Base-by-base conservation (phyloP, 2,113 vertebrate species). In the Pitta sordida region DNA sequence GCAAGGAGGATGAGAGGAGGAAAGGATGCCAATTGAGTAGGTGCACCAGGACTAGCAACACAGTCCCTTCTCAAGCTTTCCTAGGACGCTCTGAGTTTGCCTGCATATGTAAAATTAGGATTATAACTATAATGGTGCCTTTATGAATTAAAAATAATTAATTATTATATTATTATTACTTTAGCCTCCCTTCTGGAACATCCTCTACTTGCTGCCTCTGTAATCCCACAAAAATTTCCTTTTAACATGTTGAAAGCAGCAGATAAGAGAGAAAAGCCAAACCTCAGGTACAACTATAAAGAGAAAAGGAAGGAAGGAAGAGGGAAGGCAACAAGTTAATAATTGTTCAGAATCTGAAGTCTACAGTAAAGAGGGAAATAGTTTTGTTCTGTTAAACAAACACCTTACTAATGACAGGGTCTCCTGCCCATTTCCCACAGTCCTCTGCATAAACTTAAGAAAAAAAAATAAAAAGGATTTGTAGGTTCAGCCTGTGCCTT, bases 291-390 rank as follows among this genome's bases (percentile, higher is more conserved):
- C 88, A 83, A 83, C 59, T 94, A 67, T 75, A 90, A 88, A 83
- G 69, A 88, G 73, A 93, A 95, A 93, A 94, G 95, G 90, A 94
- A 96, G 92, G 90, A 93, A 95, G 92, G 93, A 95, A 95, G 90
- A 94, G 56, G 77, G 52, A 86, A 95, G 71, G 94, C 60, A 81
- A 75, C 62, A 78, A 91, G 80, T 88, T 96, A 94, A 96, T 93
- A 88, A 96, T 94, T 96, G 92, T 90, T 95, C 80, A 86, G 73
- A 92, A 83, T 81, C 73, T 86, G 83, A 91, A 94, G 65, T 56
- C 89, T 91, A 81, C 73, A 82, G 65, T 88, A 93, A 93, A 84
- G 83, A 86, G 52, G 80, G 88, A 96, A 95, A 96, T 88, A 90
- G 70, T 92, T 91, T 89, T 70, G 56, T 78, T 59, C 79, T 86